Base-by-base conservation (phyloP, 1,140 invertebrate genomes). In the Scaptomyza hsui region DNA sequence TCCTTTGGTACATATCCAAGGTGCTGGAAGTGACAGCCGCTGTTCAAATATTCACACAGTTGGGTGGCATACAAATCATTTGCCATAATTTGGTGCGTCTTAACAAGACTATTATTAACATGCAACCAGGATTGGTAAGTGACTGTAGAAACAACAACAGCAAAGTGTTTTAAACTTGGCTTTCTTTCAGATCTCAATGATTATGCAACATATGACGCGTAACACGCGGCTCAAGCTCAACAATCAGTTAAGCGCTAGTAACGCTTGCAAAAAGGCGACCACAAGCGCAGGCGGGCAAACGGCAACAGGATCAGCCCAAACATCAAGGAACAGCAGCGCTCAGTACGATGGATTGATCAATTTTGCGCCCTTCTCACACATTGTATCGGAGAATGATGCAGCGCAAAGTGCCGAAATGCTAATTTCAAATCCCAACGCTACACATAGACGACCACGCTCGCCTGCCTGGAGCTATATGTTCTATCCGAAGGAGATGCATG, bases 401-500 rank as follows among this genome's bases (percentile, higher is more conserved):
- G 96, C 97, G 3, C 96, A 97, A 90, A 94, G 97, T 5, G 96
- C 97, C 0, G 96, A 98, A 89, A 95, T 97, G 44, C 92, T 98
- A 1, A 95, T 98, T 60, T 94, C 95, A 76, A 93, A 95, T 6
- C 95, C 96, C 21, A 81, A 93, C 92, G 94, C 95, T 0, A 95
- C 96, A 12, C 96, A 97, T 75, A 93, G 96, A 71, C 92, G 97
- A 71, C 96, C 97, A 0, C 93, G 97, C 55, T 96, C 96, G 5
- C 95, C 97, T 1, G 96, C 97, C 41, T 98, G 97, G 96, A 96
- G 96, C 29, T 97, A 98, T 92, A 96, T 98, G 91, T 98, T 97
- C 92, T 97, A 97, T 92, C 96, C 96, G 0, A 96, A 97, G 75
- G 97, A 98, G 92, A 94, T 94, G 7, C 96, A 95, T 92, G 95